Base-by-base conservation (phyloP, 2,888 invertebrate genomes). In the Scaptodrosophila latifasciaeformis region DNA sequence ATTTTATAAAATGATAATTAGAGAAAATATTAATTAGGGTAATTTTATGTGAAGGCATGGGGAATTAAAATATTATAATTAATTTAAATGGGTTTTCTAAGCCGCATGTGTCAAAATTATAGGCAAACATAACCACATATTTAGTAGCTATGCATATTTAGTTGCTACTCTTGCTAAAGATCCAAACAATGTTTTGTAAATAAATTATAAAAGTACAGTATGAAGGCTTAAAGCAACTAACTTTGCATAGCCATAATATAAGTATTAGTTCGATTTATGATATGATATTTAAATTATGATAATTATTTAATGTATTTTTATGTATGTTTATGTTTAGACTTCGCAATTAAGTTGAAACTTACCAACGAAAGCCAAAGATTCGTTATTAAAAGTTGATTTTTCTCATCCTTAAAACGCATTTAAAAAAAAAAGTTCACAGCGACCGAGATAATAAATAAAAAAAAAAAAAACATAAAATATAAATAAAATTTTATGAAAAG, bases 281-380 rank as follows among this genome's bases (percentile, higher is more conserved):
- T 48, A 54, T 59, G 57, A 47, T 65, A 49, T 69, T 74, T 71
- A 62, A 67, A 68, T 80, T 69, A 55, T 51, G 37, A 71, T 50
- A 60, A 49, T 67, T 69, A 65, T 74, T 82, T 76, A 67, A 18
- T 37, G 9, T 35, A 37, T 59, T 69, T 64, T 52, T 66, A 79
- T 54, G 57, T 71, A 68, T 61, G 45, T 54, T 63, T 58, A 18
- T 50, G 62, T 69, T 67, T 72, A 24, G 3, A 7, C n/a, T n/a
- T 24, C 4, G 24, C 4, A 24, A 7, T 24, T 88, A 84, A 86
- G 77, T 88, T 76, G 54, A 72, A 84, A 94, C 94, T 94, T 92
- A 94, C 94, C 93, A 94, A 92, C 90, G 94, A 93, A 91, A 94
- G 93, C 95, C 95, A 95, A 90, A 94, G 93, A 92, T 95, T 95